Evolutionary conservation across 2,888 invertebrate genomes (phyloP).

Genomic region (Luperina testacea): DNA sequence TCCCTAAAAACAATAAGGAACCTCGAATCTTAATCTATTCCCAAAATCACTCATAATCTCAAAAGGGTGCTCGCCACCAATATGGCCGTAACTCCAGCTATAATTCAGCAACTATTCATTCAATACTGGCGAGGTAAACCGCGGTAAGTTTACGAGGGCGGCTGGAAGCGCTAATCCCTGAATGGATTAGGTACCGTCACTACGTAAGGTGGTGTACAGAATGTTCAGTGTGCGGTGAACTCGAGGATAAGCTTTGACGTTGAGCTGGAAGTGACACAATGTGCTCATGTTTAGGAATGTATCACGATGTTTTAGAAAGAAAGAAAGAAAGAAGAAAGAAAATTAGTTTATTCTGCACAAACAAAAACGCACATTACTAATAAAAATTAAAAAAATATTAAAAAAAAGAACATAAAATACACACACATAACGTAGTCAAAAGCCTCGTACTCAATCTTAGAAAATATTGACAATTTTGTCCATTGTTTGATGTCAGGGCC

Average conservation of each 20-base stretch:
- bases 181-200: conserved; percentile 56
- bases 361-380: too few species aligned
- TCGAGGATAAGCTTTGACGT: not conserved
- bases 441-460: too few species aligned
- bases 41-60: conserved; percentile 5
- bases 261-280: not conserved
- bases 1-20: not conserved
- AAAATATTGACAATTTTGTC: too few species aligned
- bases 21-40: not conserved
- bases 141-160: conserved; percentile 51
- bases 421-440: too few species aligned
- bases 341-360: too few species aligned
- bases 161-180: conserved; percentile 57
- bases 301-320: not conserved
- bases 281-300: not conserved
- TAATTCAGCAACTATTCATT: conserved; percentile 52
- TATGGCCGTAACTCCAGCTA: conserved; percentile 5
- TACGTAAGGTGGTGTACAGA: conserved; percentile 9
- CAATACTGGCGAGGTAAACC: conserved; percentile 50
- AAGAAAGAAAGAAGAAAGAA: too few species aligned
- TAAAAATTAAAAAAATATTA: too few species aligned
- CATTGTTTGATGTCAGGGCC: too few species aligned
- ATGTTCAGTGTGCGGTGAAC: conserved; percentile 21
- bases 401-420: too few species aligned
- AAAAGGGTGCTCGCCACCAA: conserved; percentile 4